These are phyloP conservation scores for Dryoscopus gambensis DNA, from an alignment of 2,113 vertebrate genomes.

Conservation along the genomic window DNA sequence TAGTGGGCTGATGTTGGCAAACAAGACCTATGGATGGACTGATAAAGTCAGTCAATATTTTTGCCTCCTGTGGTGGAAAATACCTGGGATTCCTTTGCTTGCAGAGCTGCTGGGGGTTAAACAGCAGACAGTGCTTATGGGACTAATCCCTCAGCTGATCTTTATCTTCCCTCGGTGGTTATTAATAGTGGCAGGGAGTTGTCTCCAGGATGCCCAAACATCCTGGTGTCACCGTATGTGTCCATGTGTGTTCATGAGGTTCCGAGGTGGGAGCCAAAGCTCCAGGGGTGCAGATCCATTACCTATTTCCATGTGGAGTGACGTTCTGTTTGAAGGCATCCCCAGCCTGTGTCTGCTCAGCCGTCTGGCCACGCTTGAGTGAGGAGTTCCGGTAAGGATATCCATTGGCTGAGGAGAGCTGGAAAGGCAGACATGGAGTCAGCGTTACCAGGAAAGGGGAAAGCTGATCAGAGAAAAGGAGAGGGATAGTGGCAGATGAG, in stretches of 20 bases:
- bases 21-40: neutral
- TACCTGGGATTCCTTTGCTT: neutral
- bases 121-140: neutral
- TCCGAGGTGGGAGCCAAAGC: neutral
- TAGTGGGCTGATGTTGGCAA: neutral
- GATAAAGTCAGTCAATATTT: neutral
- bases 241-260: neutral
- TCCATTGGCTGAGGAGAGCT: constrained; percentile 82
- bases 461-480: fast-evolving
- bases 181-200: neutral
- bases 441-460: neutral
- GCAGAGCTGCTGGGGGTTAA: neutral
- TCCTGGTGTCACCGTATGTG: neutral
- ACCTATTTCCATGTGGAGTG: constrained; percentile 61
- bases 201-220: neutral
- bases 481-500: neutral
- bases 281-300: neutral
- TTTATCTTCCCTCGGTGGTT: neutral
- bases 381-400: constrained; percentile 68
- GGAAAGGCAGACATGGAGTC: neutral
- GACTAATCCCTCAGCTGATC: neutral
- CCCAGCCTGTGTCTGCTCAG: constrained; percentile 30
- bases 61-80: neutral
- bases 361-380: constrained; percentile 8
- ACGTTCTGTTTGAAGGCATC: constrained; percentile 60